phyloP scores from a whole-genome alignment of 2,797 vertebrate genomes.

The Fistularia tabacaria region DNA sequence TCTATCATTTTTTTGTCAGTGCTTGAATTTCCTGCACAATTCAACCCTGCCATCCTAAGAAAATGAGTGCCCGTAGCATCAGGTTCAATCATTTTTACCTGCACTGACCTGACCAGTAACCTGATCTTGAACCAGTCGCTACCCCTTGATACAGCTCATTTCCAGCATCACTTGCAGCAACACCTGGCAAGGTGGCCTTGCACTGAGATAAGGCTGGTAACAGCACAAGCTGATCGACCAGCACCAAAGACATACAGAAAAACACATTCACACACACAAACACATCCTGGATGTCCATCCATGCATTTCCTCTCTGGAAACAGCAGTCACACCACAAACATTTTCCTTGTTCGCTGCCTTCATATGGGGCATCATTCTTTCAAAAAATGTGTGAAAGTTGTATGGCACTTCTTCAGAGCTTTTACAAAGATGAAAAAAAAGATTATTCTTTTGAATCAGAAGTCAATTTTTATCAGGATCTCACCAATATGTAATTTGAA shows the following conservation, averaged over 20 bases:
- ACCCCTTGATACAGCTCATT: conserved; percentile 18
- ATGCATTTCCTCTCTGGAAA: too few species aligned
- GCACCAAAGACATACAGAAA: conserved; percentile 16
- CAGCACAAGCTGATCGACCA: too few species aligned
- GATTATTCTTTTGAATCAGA: too few species aligned
- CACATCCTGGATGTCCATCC: background rate
- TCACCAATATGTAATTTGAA: too few species aligned
- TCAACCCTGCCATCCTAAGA: conserved; percentile 30
- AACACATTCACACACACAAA: conserved; percentile 9
- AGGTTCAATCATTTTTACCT: conserved; percentile 55
- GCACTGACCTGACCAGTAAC: conserved; percentile 36
- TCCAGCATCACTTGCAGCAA: conserved; percentile 34
- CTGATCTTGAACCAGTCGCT: conserved; percentile 11
- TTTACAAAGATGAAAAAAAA: too few species aligned
- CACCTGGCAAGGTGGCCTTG: conserved; percentile 4
- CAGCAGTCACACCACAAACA: too few species aligned
- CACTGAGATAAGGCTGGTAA: conserved; percentile 34
- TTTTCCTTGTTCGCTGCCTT: too few species aligned
- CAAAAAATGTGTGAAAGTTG: too few species aligned
- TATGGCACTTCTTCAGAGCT: too few species aligned
- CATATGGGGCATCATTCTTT: too few species aligned
- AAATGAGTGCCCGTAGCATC: conserved; percentile 40
- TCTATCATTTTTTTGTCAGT: conserved; percentile 3
- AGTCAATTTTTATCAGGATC: too few species aligned
- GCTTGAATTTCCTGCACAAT: conserved; percentile 9